Percentiles rank a stretch among this genome's conserved stretches.
Evolutionary conservation across 2,888 invertebrate genomes (phyloP).

Genomic region (Sipha maydis): DNA sequence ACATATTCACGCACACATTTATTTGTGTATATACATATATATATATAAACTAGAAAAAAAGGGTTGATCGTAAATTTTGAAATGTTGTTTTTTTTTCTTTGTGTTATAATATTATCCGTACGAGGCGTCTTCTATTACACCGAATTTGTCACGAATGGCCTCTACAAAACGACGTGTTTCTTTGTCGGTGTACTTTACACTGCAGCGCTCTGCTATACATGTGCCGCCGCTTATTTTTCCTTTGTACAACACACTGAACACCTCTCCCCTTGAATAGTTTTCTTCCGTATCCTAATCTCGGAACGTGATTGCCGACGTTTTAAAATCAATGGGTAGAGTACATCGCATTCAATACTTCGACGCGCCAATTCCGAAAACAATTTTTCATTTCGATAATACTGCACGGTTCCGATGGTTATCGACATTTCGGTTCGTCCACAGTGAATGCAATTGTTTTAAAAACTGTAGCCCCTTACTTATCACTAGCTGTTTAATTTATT

Average conservation of each 20-base stretch:
- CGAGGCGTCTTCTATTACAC: constrained; percentile 19
- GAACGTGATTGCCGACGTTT: too few relatives aligned
- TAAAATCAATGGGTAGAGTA: too few relatives aligned
- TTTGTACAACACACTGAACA: not conserved
- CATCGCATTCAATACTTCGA: too few relatives aligned
- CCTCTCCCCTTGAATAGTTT: not conserved
- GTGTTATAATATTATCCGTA: not conserved
- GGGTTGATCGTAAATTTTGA: constrained; percentile 51
- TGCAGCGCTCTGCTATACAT: not conserved
- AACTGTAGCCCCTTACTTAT: too few relatives aligned
- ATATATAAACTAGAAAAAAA: constrained; percentile 8
- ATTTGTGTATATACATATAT: not conserved
- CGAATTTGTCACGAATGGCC: constrained; percentile 51
- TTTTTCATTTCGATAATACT: too few relatives aligned
- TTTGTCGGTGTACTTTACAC: constrained; percentile 36
- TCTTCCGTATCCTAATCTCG: not conserved
- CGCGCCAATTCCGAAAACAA: too few relatives aligned
- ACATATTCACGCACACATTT: not conserved
- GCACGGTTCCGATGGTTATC: too few relatives aligned
- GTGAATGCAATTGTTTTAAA: too few relatives aligned
- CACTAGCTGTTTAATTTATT: too few relatives aligned
- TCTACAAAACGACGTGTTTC: constrained; percentile 38
- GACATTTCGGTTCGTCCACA: too few relatives aligned
- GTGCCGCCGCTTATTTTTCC: not conserved
- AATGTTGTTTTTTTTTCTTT: constrained; percentile 17